A percentile compares a stretch with the other conserved stretches of the same genome.
Evolutionary conservation across 37 sponge, comb jelly and placozoan species (phyloP).

Genomic region (Crambe crambe): DNA sequence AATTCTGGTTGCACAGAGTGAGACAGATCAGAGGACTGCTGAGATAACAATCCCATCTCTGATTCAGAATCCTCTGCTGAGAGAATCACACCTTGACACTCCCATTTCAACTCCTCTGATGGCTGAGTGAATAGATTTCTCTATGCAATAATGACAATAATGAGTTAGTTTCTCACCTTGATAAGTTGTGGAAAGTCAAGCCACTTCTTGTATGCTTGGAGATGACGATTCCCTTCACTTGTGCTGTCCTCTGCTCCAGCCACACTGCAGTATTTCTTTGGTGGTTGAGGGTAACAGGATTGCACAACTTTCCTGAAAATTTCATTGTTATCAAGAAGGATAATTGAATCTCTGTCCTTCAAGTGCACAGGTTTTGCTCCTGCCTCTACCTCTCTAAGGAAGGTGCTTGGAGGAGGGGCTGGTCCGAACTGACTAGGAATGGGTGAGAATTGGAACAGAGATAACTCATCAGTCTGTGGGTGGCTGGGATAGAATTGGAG

Average conservation of each 20-base stretch:
- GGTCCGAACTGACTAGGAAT: no score
- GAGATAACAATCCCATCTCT: not conserved
- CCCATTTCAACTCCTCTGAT: constrained; percentile 29
- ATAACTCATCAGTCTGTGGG: no score
- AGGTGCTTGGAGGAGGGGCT: not conserved
- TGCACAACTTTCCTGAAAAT: constrained; percentile 36
- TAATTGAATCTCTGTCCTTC: not conserved
- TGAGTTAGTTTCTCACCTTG: constrained; percentile 21
- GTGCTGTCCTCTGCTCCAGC: not conserved
- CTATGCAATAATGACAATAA: not conserved
- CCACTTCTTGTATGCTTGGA: constrained; percentile 51
- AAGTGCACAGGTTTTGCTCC: constrained; percentile 43
- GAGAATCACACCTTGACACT: not conserved
- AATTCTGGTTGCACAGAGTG: not conserved
- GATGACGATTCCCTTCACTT: not conserved
- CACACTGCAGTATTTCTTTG: not conserved
- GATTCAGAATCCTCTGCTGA: not conserved
- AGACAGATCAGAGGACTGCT: not conserved
- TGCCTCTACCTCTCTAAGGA: constrained; percentile 12
- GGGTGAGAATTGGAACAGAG: no score
- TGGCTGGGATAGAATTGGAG: no score
- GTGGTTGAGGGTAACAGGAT: constrained; percentile 34
- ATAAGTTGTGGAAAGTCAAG: constrained; percentile 50
- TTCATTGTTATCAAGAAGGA: constrained; percentile 19
- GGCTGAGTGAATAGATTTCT: constrained; percentile 12